These are phyloP conservation scores for Coptodon bakossiorum DNA, from an alignment of 2,113 vertebrate genomes.

Conservation along the genomic window DNA sequence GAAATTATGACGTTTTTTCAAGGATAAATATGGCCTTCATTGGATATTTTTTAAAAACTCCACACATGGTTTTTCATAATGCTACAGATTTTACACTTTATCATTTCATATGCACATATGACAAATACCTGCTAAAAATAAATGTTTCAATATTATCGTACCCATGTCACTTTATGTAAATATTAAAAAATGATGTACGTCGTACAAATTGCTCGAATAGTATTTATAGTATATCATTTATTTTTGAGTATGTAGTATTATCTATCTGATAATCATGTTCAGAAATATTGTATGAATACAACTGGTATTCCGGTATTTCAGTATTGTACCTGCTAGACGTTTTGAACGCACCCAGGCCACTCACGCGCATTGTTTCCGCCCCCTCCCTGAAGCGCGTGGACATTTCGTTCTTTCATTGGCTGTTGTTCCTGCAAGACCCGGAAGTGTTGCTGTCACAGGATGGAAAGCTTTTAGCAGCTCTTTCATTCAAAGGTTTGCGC, in stretches of 20 bases:
- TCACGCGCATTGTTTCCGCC: background rate
- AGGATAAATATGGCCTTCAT: background rate
- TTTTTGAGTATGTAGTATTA: background rate
- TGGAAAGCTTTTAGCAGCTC: background rate
- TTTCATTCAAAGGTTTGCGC: background rate
- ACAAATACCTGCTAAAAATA: background rate
- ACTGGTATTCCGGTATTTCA: background rate
- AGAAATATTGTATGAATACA: background rate
- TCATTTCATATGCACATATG: background rate
- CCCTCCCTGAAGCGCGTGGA: background rate
- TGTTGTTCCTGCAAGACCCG: background rate
- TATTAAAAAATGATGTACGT: background rate
- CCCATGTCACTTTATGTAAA: background rate
- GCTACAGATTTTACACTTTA: background rate
- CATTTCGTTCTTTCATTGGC: slow-evolving; percentile 25
- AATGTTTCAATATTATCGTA: background rate
- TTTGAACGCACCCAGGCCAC: background rate
- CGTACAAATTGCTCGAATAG: background rate
- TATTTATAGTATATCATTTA: background rate
- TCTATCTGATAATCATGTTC: background rate
- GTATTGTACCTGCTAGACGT: background rate
- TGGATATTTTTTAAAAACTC: background rate
- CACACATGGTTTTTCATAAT: background rate
- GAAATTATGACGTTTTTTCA: background rate
- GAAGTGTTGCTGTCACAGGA: slow-evolving; percentile 11